Conservation (phyloP, 2,113 vertebrate species). For the Corapipo altera region DNA sequence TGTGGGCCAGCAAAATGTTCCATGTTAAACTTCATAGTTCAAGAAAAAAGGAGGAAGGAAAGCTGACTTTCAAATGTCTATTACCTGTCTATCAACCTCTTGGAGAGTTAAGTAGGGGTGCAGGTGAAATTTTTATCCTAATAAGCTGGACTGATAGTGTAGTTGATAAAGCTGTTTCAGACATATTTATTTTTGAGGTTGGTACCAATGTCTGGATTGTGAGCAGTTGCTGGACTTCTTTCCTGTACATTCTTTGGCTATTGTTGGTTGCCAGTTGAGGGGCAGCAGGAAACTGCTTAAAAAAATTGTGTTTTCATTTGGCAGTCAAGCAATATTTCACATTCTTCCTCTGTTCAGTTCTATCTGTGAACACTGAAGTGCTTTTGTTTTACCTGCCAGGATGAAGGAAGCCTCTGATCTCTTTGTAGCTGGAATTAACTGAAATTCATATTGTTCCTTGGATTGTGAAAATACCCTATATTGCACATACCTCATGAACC, state of each 20-base stretch:
- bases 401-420: slow-evolving; percentile 4
- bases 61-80: not conserved
- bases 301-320: not conserved
- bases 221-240: not conserved
- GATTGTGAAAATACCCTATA: not conserved
- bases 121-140: not conserved
- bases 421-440: slow-evolving; percentile 11
- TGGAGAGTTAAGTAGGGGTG: not conserved
- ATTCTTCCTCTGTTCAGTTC: not conserved
- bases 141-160: not conserved
- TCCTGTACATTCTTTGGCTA: not conserved
- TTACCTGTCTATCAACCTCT: not conserved
- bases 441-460: not conserved
- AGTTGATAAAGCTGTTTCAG: not conserved
- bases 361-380: slow-evolving; percentile 1
- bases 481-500: not conserved
- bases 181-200: not conserved
- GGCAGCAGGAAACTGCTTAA: not conserved
- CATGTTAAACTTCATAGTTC: not conserved
- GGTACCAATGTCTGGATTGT: not conserved
- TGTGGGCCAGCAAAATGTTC: not conserved
- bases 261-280: not conserved
- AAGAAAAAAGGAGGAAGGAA: not conserved
- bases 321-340: not conserved
- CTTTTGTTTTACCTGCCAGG: slow-evolving; percentile 45